Evolutionary conservation across 2,113 vertebrate species (phyloP), one percentile per base, ranked within the genome.

Genomic region (Aleadryas rufinucha): DNA sequence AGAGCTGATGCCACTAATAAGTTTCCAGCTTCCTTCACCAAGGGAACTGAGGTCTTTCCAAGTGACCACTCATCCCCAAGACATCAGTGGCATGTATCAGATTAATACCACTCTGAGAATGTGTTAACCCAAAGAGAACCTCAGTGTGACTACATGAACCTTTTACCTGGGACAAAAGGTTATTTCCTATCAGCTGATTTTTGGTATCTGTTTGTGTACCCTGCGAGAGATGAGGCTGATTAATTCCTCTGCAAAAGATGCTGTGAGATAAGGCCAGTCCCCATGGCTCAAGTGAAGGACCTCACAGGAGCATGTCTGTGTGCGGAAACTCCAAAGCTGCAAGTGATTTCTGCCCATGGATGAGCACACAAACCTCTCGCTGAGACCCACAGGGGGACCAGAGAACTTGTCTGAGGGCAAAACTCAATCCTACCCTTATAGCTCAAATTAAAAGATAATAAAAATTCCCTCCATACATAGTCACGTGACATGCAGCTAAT

Each of bases 361-460:
- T 37, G 31, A 84, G 44, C 53, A 84, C 22, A 64, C 26, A 64
- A 68, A 76, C 56, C 74, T 92, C 87, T 84, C 0, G 1, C 31
- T 3, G 20, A 70, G 63, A 94, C 74, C 57, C 87, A 82, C 26
- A 42, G 80, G 54, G 79, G 93, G 60, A 42, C 71, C 69, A 50
- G 12, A 65, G 56, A 89, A 91, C 89, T 64, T 41, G 22, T 68
- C 69, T 72, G 68, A 76, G 53, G 56, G 45, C 53, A 87, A 64
- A 91, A 89, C 42, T 92, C 23, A 12, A 82, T 83, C 49, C n/a
- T 82, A 68, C n/a, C 21, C 70, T 5, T 60, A 70, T 12, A 72
- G 50, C 31, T 89, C 69, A 82, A 93, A 94, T 75, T 49, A 87
- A 95, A 92, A 89, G 44, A 74, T 74, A 92, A 92, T 60, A 92